These are phyloP conservation scores for Agrenia bidenticulata DNA, from an alignment of 2,888 invertebrate species.

Conservation along the genomic window DNA sequence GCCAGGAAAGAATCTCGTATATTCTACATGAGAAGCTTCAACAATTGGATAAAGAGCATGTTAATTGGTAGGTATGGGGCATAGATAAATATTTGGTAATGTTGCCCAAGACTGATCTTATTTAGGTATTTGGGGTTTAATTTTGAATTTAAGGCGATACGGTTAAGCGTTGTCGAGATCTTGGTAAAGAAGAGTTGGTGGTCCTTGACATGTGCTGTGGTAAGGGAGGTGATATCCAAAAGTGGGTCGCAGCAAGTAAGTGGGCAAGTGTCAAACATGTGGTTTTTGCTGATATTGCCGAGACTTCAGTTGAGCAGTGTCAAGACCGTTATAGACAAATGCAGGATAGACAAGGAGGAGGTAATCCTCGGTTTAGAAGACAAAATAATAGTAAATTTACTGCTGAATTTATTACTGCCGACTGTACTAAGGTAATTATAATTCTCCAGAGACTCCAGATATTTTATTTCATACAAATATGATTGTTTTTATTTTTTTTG, in stretches of 20 bases:
- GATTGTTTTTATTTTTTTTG: slow-evolving; percentile 49
- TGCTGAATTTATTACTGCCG: slow-evolving; percentile 88
- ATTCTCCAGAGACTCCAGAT: no score
- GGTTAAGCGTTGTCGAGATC: slow-evolving; percentile 32
- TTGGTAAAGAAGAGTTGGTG: slow-evolving; percentile 57
- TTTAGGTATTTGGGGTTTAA: no score
- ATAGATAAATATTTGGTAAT: not conserved
- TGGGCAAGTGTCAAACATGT: slow-evolving; percentile 72
- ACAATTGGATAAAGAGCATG: slow-evolving; percentile 98
- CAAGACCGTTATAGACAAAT: not conserved
- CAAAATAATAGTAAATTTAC: slow-evolving; percentile 62
- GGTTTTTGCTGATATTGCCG: slow-evolving; percentile 91
- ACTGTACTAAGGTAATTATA: slow-evolving; percentile 88
- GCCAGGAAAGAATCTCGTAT: slow-evolving; percentile 86
- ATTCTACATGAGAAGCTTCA: slow-evolving; percentile 91
- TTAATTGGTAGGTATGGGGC: slow-evolving; percentile 76
- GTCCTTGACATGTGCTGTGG: slow-evolving; percentile 96
- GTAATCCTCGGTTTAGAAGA: not conserved
- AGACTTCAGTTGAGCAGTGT: slow-evolving; percentile 80
- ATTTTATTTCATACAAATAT: slow-evolving; percentile 7
- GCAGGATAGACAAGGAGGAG: slow-evolving; percentile 51
- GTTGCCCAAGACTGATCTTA: no score
- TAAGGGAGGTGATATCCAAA: slow-evolving; percentile 97
- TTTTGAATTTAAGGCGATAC: no score
- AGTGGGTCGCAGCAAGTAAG: slow-evolving; percentile 94